A percentile compares a stretch with the other conserved stretches of the same genome.
phyloP scores from a whole-genome alignment of 2,888 invertebrate genomes.

The Lasioglossum morio region DNA sequence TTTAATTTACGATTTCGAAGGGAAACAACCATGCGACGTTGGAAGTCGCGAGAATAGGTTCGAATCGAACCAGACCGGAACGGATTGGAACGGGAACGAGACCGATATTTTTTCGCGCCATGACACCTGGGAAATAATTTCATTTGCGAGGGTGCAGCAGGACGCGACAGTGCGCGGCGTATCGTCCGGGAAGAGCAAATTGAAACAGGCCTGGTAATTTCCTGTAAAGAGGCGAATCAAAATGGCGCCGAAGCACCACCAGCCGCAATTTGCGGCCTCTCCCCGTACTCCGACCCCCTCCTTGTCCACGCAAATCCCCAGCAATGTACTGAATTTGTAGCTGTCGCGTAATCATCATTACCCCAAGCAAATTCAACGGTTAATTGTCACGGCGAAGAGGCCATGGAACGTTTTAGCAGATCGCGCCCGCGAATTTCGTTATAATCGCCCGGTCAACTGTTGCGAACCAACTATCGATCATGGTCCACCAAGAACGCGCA shows the following conservation, averaged over 20 bases:
- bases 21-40: neutral
- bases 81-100: neutral
- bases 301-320: conserved; percentile 13
- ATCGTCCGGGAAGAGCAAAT: conserved; percentile 46
- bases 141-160: conserved; percentile 31
- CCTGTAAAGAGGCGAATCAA: conserved; percentile 57
- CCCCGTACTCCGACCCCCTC: neutral
- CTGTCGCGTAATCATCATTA: conserved; percentile 15
- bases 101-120: conserved; percentile 25
- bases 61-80: neutral
- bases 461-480: neutral
- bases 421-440: neutral
- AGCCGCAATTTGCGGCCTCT: conserved; percentile 51
- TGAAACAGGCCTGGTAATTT: conserved; percentile 60
- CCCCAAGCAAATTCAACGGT: conserved; percentile 13
- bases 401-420: neutral
- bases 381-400: neutral
- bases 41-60: neutral
- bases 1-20: neutral
- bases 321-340: conserved; percentile 23
- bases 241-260: conserved; percentile 46
- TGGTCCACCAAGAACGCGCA: neutral
- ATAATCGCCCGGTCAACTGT: neutral
- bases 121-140: conserved; percentile 35
- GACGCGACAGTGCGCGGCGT: conserved; percentile 24